These are phyloP conservation scores for Eurytemora carolleeae DNA, from an alignment of 1,140 invertebrate species.

Conservation along the genomic window DNA sequence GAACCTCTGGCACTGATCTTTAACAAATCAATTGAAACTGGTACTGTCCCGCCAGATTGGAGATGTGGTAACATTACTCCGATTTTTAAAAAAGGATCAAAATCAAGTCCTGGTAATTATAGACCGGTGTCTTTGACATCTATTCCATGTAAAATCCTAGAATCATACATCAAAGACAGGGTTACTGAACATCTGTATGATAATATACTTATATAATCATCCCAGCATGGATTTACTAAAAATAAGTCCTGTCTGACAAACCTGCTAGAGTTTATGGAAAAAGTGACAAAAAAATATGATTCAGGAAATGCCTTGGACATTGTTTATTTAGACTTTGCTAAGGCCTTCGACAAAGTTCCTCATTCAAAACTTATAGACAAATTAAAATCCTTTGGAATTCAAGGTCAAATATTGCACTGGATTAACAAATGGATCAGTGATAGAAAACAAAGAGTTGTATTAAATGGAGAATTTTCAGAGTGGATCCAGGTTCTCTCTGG, in stretches of 20 bases:
- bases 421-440: not conserved
- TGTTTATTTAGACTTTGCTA: not conserved
- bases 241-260: not conserved
- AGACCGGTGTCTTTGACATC: slow-evolving; percentile 1
- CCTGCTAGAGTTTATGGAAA: not conserved
- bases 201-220: not conserved
- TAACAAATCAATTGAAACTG: not conserved
- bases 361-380: not conserved
- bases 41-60: not conserved
- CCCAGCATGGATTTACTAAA: slow-evolving; percentile 1
- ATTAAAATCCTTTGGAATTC: not conserved
- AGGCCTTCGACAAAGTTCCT: slow-evolving; percentile 4
- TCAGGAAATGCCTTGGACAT: not conserved
- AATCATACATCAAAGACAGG: not conserved
- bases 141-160: not conserved
- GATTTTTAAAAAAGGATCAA: slow-evolving; percentile 5
- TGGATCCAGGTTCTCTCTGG: not conserved
- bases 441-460: not conserved
- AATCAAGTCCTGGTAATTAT: not conserved
- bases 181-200: not conserved
- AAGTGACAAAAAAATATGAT: not conserved
- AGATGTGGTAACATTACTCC: not conserved
- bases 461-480: not conserved
- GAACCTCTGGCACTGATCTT: not conserved
- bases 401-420: not conserved